phyloP scores from a whole-genome alignment of 2,888 invertebrate species.

The Ariolimax columbianus region DNA sequence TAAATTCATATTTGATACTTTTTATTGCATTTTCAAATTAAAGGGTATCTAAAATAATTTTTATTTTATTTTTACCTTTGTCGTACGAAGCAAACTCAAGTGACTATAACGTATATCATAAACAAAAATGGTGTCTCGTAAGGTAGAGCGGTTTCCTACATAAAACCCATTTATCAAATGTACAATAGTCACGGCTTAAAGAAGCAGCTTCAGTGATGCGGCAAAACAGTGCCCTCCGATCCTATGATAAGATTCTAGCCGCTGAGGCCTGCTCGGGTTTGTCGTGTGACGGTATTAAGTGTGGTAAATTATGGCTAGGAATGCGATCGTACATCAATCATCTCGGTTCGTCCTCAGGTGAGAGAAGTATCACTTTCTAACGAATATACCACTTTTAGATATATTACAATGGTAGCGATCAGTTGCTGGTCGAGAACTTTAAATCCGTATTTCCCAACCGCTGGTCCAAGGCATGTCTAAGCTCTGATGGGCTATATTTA shows the following conservation, averaged over 20 bases:
- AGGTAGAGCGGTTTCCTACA: neutral
- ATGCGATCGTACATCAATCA: slow-evolving; percentile 7
- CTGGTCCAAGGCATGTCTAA: no score
- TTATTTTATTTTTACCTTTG: no score
- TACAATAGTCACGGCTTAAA: neutral
- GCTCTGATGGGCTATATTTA: no score
- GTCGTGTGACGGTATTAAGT: slow-evolving; percentile 13
- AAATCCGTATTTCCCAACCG: no score
- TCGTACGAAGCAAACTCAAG: no score
- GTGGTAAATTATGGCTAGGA: slow-evolving; percentile 7
- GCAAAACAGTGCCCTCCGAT: neutral
- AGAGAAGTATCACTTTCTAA: neutral
- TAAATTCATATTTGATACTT: no score
- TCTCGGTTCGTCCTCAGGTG: neutral
- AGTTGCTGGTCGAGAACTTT: no score
- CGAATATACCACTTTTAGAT: neutral
- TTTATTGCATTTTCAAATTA: no score
- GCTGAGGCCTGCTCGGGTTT: neutral
- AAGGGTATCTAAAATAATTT: no score
- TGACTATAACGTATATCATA: no score
- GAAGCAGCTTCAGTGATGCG: neutral
- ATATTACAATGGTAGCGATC: neutral
- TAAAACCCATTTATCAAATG: slow-evolving; percentile 10
- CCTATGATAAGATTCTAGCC: slow-evolving; percentile 21
- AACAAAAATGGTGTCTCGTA: no score